Base-by-base conservation (phyloP, 2,888 invertebrate species). In the Rhingia rostrata region DNA sequence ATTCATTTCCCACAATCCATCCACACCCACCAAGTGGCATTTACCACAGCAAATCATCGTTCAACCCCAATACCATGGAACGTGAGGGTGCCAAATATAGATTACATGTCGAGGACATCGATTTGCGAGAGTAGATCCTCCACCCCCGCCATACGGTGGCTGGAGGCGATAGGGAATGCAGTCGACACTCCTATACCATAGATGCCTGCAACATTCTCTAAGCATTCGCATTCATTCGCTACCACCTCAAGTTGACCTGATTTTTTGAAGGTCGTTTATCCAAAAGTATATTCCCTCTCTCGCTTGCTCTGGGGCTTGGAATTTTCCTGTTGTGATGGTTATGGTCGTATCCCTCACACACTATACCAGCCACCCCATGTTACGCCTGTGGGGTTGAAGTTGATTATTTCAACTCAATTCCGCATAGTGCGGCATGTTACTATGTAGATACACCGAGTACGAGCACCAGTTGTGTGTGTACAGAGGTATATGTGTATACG, bases 221-320 rank as follows among this genome's bases (percentile, higher is more conserved):
- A 51, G 43, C 47, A 49, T 53, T 54, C 47, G 10, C 51, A 67
- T 67, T 67, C 53, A 61, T 77, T 4, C 61, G 60, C 69, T 51
- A 54, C 82, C 66, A 61, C 61, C 66, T 83, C 67, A 67, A 58
- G 83, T 67, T 79, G 83, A 79, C 83, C 83, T 83, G 79, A 79
- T 83, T 83, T 84, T 79, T 83, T 83, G 83, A 83, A 83, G 83
- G 83, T 83, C 83, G 83, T 79, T 73, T 39, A 69, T 83, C 58
- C 73, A 69, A 79, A 83, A 73, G 67, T 80, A 2, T 22, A 67
- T 70, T 9, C 53, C 58, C 72, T 47, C 66, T 66, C 66, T 56
- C 60, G 33, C 56, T 43, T 37, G 10, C 43, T 58, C 63, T 60
- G 33, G 35, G 39, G 43, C 49, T 47, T 45, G 37, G 35, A 32